Conservation (phyloP, 2,113 vertebrate species). For the Theristicus caerulescens region DNA sequence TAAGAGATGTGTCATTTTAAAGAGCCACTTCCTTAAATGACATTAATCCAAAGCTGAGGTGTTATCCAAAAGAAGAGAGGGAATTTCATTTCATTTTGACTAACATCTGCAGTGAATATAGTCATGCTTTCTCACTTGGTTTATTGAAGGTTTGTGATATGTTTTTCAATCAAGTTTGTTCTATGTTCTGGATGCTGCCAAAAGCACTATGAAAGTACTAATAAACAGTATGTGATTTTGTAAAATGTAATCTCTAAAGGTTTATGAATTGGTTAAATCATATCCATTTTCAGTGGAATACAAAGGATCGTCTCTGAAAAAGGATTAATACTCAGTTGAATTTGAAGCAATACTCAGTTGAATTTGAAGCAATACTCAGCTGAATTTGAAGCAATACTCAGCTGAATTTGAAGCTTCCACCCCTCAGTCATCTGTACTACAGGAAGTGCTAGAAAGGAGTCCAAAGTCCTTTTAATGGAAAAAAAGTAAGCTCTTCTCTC, state of each 20-base stretch:
- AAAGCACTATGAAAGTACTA: neutral
- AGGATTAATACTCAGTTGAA: neutral
- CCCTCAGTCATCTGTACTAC: neutral
- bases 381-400: neutral
- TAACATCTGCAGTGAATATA: neutral
- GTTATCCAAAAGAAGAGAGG: neutral
- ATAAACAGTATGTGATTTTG: neutral
- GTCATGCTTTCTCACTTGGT: neutral
- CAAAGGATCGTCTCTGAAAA: neutral
- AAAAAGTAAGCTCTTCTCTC: neutral
- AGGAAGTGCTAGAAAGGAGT: neutral
- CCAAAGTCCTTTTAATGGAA: neutral
- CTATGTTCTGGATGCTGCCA: neutral
- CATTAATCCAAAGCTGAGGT: neutral
- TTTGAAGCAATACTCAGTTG: neutral
- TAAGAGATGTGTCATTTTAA: neutral
- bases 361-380: neutral
- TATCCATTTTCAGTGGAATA: neutral
- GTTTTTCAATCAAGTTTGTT: neutral
- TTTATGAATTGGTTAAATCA: neutral
- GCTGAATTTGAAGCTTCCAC: neutral
- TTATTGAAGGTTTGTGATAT: neutral
- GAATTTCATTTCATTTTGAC: neutral
- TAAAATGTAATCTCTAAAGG: neutral
- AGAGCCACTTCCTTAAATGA: neutral